These are phyloP conservation scores for Tribolium freemani DNA, from an alignment of 2,888 invertebrate species.

Conservation along the genomic window DNA sequence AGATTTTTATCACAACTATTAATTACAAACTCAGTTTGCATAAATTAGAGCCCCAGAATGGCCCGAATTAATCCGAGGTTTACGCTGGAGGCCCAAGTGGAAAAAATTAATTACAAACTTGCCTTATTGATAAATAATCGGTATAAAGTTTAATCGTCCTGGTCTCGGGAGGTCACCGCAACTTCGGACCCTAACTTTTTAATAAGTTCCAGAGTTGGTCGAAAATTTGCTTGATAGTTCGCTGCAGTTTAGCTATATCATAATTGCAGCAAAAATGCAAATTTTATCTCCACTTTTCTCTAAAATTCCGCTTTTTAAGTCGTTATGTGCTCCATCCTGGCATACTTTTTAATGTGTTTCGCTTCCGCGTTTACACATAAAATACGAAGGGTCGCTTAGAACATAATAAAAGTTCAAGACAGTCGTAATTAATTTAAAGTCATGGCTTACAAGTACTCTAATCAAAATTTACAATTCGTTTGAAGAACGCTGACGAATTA, in stretches of 20 bases:
- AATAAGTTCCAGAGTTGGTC: background rate
- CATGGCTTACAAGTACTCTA: constrained; percentile 9
- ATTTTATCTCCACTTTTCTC: constrained; percentile 10
- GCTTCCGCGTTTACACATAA: constrained; percentile 23
- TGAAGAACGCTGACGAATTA: background rate
- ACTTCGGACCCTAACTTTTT: background rate
- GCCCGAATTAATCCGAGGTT: constrained; percentile 2
- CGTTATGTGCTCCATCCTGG: background rate
- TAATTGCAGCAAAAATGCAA: constrained; percentile 24
- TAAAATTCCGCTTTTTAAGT: constrained; percentile 11
- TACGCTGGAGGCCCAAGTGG: background rate
- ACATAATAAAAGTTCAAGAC: constrained; percentile 21
- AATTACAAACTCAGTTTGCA: constrained; percentile 2
- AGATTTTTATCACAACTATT: constrained; percentile 2
- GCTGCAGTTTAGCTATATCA: background rate
- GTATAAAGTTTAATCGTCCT: background rate
- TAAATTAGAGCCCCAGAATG: background rate
- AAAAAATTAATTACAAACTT: background rate
- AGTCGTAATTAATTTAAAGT: background rate
- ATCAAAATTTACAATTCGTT: constrained; percentile 17
- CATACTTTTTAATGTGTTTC: constrained; percentile 22
- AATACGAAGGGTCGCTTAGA: constrained; percentile 10
- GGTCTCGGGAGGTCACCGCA: background rate
- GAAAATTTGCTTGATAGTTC: background rate
- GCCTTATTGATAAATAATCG: background rate